Conservation (phyloP, 2,113 vertebrate species). For the Anoura caudifer region DNA sequence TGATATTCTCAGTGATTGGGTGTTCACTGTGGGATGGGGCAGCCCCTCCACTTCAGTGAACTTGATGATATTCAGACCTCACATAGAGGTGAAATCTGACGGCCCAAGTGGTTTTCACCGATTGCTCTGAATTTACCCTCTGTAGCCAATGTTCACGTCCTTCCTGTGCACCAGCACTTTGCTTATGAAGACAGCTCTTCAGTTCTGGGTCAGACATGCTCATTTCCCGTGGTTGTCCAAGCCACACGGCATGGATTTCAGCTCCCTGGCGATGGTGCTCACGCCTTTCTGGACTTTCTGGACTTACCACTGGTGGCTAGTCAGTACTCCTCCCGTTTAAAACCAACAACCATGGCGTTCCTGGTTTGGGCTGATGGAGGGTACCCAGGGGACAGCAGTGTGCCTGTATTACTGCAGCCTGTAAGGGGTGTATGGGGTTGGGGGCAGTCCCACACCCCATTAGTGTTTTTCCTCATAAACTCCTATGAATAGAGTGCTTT, state of each 20-base stretch:
- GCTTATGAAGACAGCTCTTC: not conserved
- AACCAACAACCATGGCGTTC: not conserved
- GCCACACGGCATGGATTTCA: fast-evolving
- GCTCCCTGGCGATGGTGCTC: not conserved
- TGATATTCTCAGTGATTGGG: not conserved
- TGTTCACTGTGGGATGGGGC: not conserved
- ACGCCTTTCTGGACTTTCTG: not conserved
- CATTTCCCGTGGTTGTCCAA: not conserved
- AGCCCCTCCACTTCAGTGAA: not conserved
- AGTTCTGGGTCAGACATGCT: not conserved
- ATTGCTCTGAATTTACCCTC: not conserved
- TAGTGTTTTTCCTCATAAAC: not conserved
- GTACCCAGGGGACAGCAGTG: not conserved
- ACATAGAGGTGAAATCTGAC: not conserved
- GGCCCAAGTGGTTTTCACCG: not conserved
- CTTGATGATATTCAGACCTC: not conserved
- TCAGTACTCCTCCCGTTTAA: not conserved
- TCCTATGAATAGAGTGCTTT: not conserved
- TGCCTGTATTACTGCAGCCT: not conserved
- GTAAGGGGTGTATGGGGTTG: not conserved
- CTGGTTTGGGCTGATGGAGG: not conserved
- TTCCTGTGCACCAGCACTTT: not conserved
- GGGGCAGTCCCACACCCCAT: not conserved
- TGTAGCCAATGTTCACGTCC: not conserved
- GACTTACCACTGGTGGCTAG: not conserved